phyloP scores from a whole-genome alignment of 2,797 vertebrate genomes.

The Gambelia wislizenii region DNA sequence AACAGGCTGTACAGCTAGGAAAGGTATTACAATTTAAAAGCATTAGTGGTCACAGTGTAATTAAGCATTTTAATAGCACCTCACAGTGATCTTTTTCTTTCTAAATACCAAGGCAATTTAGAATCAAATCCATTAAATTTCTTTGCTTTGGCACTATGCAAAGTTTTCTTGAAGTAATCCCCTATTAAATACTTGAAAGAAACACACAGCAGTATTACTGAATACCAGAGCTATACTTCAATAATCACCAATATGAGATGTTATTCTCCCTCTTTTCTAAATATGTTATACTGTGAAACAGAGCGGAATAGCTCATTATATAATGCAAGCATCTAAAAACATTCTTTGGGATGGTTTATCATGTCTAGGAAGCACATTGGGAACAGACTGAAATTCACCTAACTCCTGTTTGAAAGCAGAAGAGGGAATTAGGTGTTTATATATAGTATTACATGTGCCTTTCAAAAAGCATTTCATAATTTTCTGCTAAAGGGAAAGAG shows the following conservation, averaged over 20 bases:
- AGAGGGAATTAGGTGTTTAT: background rate
- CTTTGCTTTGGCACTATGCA: background rate
- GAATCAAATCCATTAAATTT: background rate
- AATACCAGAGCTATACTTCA: background rate
- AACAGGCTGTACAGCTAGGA: background rate
- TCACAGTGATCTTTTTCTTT: background rate
- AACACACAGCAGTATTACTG: background rate
- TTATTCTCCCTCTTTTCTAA: background rate
- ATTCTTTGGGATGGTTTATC: constrained; percentile 16
- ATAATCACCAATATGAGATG: background rate
- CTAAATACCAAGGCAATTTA: background rate
- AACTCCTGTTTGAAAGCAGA: background rate
- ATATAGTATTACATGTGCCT: background rate
- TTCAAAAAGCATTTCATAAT: background rate
- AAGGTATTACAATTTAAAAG: background rate
- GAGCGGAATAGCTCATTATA: background rate
- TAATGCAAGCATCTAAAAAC: background rate
- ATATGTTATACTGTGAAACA: constrained; percentile 20
- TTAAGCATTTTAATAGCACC: background rate
- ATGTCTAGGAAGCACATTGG: background rate
- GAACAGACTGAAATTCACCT: background rate
- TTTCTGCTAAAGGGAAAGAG: background rate
- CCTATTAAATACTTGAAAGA: constrained; percentile 7
- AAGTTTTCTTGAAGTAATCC: background rate
- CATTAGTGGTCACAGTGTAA: background rate